Evolutionary conservation across 2,888 invertebrate species (phyloP), one percentile per base, ranked within the genome.

Genomic region (Latrodectus hesperus): DNA sequence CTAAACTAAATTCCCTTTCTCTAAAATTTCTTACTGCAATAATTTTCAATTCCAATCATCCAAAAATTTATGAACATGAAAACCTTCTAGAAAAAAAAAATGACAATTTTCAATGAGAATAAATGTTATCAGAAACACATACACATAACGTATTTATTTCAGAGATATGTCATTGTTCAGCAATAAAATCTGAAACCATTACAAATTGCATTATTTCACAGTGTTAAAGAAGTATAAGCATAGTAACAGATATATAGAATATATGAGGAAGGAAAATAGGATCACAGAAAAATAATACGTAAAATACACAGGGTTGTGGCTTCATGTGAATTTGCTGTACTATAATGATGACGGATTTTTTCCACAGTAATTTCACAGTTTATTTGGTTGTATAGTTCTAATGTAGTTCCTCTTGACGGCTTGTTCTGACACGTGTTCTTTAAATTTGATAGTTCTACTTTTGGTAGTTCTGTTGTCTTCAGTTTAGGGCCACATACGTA

Each of bases 101-200:
- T 0, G 3, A 22, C 72, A 80, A 55, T n/a, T 38, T 38, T 38
- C 38, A 6, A 38, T 38, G 38, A 38, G 5, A 38, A 38, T 38
- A 4, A 38, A 38, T 38, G 38, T 38, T 4, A 38, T 6, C 38
- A 38, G 38, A 38, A 1, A 38, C 38, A 38, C 6, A 38, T 51
- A 52, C 52, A 74, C 65, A 17, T 65, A 73, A 73, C 26, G 65
- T 55, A 26, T 84, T 84, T 84, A 84, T 84, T 82, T 68, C 52
- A 74, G 60, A 73, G 78, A 84, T 84, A 84, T 76, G 77, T 84
- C 74, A 83, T 65, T 73, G 71, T 64, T 72, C 70, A 38, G 73
- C 76, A 77, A 87, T 87, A 87, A 72, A 87, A 81, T 81, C 53
- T 86, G 38, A 60, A 75, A 76, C 52, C 51, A 55, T 71, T 51